phyloP scores from a whole-genome alignment of 2,797 vertebrate species.

The Ambastaia sidthimunki region DNA sequence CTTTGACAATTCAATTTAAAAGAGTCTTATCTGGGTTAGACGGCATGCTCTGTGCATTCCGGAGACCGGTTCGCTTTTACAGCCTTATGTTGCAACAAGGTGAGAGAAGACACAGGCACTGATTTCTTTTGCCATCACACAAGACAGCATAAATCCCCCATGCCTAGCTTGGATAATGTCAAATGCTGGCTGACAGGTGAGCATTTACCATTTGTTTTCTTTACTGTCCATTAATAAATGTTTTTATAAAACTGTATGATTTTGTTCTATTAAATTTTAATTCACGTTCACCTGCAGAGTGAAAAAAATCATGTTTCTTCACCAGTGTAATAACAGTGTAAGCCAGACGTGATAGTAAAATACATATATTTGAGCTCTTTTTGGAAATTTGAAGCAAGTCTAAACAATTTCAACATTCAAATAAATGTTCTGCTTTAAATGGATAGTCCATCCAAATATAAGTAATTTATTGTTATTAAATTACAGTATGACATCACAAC shows the following conservation, averaged over 20 bases:
- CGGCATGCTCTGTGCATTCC: constrained; percentile 18
- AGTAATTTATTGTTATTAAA: neutral
- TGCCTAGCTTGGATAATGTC: constrained; percentile 9
- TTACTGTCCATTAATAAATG: constrained; percentile 33
- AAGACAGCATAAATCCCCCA: constrained; percentile 23
- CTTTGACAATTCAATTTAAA: constrained; percentile 54
- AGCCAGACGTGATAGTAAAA: constrained; percentile 51
- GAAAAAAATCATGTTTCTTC: too few species aligned
- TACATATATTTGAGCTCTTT: constrained; percentile 13
- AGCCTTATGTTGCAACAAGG: constrained; percentile 29
- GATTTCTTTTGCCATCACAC: constrained; percentile 32
- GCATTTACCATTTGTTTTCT: constrained; percentile 43
- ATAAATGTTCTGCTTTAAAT: constrained; percentile 47
- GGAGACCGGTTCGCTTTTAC: constrained; percentile 31
- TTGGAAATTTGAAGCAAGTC: constrained; percentile 57
- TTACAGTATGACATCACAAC: neutral
- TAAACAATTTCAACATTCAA: constrained; percentile 44
- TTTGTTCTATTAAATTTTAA: constrained; percentile 51
- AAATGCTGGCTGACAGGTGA: constrained; percentile 32
- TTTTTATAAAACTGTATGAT: constrained; percentile 54
- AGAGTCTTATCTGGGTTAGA: constrained; percentile 41
- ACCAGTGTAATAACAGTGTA: too few species aligned
- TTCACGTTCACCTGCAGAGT: constrained; percentile 58
- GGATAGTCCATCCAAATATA: neutral
- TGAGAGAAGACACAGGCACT: constrained; percentile 27